Evolutionary conservation across 2,113 vertebrate species (phyloP), one percentile per base, ranked within the genome.

Genomic region (Apteryx owenii): DNA sequence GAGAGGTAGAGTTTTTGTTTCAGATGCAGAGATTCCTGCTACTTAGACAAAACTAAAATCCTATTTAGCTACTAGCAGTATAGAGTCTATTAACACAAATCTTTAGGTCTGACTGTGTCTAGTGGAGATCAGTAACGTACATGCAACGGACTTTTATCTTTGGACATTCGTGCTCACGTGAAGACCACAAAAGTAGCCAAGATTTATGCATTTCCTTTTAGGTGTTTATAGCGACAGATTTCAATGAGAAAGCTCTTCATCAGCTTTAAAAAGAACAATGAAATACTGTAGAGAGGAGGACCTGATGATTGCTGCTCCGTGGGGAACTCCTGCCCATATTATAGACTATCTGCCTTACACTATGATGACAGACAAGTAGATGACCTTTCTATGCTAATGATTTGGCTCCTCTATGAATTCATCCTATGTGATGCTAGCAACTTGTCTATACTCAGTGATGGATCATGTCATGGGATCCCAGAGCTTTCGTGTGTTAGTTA

Each of bases 381-480:
- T 96, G 95, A 96, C 97, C 97, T 97, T 96, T 90, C 94, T 95
- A 94, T 97, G 96, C 82, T 97, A 97, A 95, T 95, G 95, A 97
- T 86, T 81, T 95, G 91, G 82, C 89, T 97, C 82, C 82, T 95
- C 17, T 12, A 93, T 96, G 88, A 96, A 97, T 96, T 94, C 89
- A 90, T 95, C 88, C 91, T 84, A 36, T 90, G 82, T 61, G 87
- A 91, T 94, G 60, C 79, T 91, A 94, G 89, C 90, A 81, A 76
- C 91, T 94, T 96, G 95, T 96, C 94, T 96, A 88, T 96, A 72
- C 81, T 81, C 80, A 81, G 94, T 96, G 97, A 97, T 90, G 94
- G 91, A 96, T 97, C 96, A 84, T 72, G 93, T 91, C 97, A 81
- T 84, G 93, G 88, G 94, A 97, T 95, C 94, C 91, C 91, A 84